Evolutionary conservation across 1,140 invertebrate species (phyloP).

Genomic region (Drosophila pseudoobscura): DNA sequence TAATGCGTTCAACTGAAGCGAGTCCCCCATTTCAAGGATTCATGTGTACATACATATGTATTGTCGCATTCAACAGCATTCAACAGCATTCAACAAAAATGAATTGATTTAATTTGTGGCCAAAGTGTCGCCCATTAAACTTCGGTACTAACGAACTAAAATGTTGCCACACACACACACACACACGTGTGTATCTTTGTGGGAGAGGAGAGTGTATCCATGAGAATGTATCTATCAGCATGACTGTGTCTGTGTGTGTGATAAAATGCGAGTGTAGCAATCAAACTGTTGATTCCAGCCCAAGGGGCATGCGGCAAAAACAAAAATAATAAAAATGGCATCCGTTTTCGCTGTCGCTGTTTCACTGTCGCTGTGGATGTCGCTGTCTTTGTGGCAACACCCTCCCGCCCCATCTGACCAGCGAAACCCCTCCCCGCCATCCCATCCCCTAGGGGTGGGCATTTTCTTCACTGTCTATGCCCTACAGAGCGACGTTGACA

Average conservation of each 20-base stretch:
- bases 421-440: neutral
- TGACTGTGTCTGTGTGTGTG: slow-evolving; percentile 23
- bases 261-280: slow-evolving; percentile 41
- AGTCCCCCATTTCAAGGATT: neutral
- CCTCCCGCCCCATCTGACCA: neutral
- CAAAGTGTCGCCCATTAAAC: slow-evolving; percentile 48
- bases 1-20: slow-evolving; percentile 5
- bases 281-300: slow-evolving; percentile 65
- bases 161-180: slow-evolving; percentile 4
- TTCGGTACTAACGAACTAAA: slow-evolving; percentile 49
- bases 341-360: slow-evolving; percentile 35
- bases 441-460: neutral
- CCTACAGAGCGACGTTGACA: slow-evolving; percentile 29
- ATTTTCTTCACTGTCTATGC: slow-evolving; percentile 25
- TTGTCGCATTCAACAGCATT: slow-evolving; percentile 23
- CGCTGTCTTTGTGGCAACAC: neutral
- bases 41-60: neutral
- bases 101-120: slow-evolving; percentile 49
- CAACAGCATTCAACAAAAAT: slow-evolving; percentile 17
- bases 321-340: slow-evolving; percentile 51
- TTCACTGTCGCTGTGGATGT: slow-evolving; percentile 2
- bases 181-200: too few species aligned
- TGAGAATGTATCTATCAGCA: neutral
- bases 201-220: neutral
- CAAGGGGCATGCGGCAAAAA: slow-evolving; percentile 34